Evolutionary conservation across 2,888 invertebrate genomes (phyloP).

Genomic region (Eristalinus sepulchralis): DNA sequence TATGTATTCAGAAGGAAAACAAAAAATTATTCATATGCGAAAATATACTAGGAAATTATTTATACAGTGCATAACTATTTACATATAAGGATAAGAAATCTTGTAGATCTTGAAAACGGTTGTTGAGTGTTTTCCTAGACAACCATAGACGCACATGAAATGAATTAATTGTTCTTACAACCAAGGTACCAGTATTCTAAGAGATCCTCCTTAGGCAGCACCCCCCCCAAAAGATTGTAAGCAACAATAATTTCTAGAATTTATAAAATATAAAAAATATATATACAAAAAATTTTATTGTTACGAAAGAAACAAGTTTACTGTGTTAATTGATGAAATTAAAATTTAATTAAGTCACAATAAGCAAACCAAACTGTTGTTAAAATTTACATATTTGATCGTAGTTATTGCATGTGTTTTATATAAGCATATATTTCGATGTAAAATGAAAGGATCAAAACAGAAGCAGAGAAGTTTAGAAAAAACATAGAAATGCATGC

Average conservation of each 20-base stretch:
- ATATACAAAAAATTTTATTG: constrained; percentile 14
- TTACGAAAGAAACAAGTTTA: constrained; percentile 55
- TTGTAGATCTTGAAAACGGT: background rate
- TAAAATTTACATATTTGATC: constrained; percentile 57
- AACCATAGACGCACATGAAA: background rate
- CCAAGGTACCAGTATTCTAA: background rate
- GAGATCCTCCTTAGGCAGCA: background rate
- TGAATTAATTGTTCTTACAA: background rate
- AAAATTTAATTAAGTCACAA: constrained; percentile 4
- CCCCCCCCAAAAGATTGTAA: background rate
- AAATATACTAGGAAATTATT: background rate
- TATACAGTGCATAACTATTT: background rate
- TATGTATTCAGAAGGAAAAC: background rate
- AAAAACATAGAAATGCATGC: background rate
- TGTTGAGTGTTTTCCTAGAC: background rate
- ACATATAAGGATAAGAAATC: background rate
- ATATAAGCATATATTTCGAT: constrained; percentile 2
- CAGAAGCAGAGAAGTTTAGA: background rate
- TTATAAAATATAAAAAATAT: background rate
- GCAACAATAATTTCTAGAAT: constrained; percentile 8
- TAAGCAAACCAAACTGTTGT: constrained; percentile 35
- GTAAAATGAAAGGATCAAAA: constrained; percentile 58
- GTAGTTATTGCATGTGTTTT: constrained; percentile 22
- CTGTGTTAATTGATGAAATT: constrained; percentile 55
- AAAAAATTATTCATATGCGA: background rate